Evolutionary conservation across 2,797 vertebrate species (phyloP).

Genomic region (Pempheris klunzingeri): DNA sequence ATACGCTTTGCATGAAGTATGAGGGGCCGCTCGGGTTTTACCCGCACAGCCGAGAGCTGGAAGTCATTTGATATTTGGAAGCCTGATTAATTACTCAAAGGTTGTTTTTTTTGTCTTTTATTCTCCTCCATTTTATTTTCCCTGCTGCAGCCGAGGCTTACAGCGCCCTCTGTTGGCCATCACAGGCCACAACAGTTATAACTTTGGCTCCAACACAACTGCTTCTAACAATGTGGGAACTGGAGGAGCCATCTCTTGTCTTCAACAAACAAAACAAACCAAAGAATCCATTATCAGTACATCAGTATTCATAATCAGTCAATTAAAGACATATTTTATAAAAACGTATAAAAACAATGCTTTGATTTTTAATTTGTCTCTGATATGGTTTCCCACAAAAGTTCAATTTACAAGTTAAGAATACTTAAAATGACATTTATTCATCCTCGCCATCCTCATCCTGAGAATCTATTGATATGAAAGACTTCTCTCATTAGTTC

Average conservation of each 20-base stretch:
- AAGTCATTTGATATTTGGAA: background rate
- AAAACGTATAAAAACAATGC: no score
- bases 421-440: background rate
- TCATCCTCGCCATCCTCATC: no score
- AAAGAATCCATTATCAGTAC: background rate
- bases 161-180: constrained; percentile 61
- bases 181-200: background rate
- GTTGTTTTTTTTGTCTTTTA: background rate
- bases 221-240: background rate
- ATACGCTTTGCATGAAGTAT: constrained; percentile 27
- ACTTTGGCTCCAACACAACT: background rate
- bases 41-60: constrained; percentile 7
- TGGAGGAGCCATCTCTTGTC: background rate
- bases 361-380: no score
- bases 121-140: background rate
- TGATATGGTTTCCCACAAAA: no score
- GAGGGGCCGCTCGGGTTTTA: constrained; percentile 16
- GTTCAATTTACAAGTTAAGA: background rate
- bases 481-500: no score
- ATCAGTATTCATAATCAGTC: background rate
- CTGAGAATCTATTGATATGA: background rate
- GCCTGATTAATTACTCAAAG: background rate
- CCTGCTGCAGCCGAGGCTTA: constrained; percentile 27
- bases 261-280: no score
- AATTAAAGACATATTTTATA: background rate